phyloP scores from a whole-genome alignment of 2,797 vertebrate genomes.

The Anolis apletophallus region DNA sequence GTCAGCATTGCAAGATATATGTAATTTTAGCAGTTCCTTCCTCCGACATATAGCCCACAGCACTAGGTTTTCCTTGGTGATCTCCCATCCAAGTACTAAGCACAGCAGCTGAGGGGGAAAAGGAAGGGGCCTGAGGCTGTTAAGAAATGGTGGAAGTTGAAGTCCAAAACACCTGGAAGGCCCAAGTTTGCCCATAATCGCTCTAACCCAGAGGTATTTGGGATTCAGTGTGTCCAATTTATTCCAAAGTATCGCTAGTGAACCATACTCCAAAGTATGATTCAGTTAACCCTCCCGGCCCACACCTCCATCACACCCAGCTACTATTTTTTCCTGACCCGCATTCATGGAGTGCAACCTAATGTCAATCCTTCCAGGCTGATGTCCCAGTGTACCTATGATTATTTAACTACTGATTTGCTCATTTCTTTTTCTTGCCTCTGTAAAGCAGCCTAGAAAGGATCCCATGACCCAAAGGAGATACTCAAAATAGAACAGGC shows the following conservation, averaged over 20 bases:
- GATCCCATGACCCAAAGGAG: constrained; percentile 18
- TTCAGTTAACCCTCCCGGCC: not conserved
- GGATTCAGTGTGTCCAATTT: not conserved
- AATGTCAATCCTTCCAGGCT: not conserved
- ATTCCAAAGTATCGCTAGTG: not conserved
- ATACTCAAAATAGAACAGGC: constrained; percentile 30
- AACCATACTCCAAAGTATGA: too few species aligned
- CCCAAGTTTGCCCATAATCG: not conserved
- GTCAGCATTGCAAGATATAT: too few species aligned
- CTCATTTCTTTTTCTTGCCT: constrained; percentile 8
- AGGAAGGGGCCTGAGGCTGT: too few species aligned
- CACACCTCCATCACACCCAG: not conserved
- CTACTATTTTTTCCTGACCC: not conserved
- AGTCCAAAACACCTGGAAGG: too few species aligned
- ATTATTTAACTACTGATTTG: not conserved
- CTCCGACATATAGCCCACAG: too few species aligned
- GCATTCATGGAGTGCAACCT: not conserved
- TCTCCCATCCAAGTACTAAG: too few species aligned
- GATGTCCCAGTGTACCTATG: not conserved
- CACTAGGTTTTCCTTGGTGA: too few species aligned
- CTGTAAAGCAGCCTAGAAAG: not conserved
- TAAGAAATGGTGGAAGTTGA: too few species aligned
- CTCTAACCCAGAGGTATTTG: not conserved
- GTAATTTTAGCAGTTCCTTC: too few species aligned
- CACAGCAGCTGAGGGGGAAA: too few species aligned